These are phyloP conservation scores for Liposcelis brunnea DNA, from an alignment of 2,888 invertebrate species.

Conservation along the genomic window DNA sequence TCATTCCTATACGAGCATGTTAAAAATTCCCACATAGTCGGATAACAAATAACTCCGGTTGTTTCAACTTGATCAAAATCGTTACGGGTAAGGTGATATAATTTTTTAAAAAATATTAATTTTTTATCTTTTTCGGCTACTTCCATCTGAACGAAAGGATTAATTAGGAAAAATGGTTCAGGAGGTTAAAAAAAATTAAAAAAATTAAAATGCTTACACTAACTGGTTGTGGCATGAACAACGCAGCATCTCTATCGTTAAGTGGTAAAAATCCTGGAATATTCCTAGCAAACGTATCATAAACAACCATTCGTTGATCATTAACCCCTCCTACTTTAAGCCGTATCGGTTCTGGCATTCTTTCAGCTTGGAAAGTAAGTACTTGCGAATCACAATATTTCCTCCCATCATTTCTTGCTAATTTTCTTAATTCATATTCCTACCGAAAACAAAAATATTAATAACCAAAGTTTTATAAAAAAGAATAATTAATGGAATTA, in stretches of 20 bases:
- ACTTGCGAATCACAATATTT: slow-evolving; percentile 80
- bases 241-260: slow-evolving; percentile 55
- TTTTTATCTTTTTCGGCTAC: slow-evolving; percentile 10
- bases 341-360: slow-evolving; percentile 85
- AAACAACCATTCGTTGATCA: slow-evolving; percentile 67
- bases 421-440: slow-evolving; percentile 79
- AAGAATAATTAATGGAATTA: no score
- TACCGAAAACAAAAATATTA: slow-evolving; percentile 18
- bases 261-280: slow-evolving; percentile 89
- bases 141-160: slow-evolving; percentile 8
- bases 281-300: slow-evolving; percentile 92
- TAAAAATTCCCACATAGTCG: no score
- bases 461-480: no score
- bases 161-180: no score
- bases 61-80: no score
- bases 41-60: no score
- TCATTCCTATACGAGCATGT: no score
- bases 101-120: background rate
- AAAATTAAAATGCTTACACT: slow-evolving; percentile 15
- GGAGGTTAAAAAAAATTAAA: no score
- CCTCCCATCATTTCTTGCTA: slow-evolving; percentile 76
- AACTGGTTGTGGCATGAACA: slow-evolving; percentile 57
- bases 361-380: slow-evolving; percentile 77
- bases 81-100: no score
- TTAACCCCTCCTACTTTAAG: slow-evolving; percentile 73